Conservation (phyloP, 2,797 vertebrate species). For the Xenentodon cancila region DNA sequence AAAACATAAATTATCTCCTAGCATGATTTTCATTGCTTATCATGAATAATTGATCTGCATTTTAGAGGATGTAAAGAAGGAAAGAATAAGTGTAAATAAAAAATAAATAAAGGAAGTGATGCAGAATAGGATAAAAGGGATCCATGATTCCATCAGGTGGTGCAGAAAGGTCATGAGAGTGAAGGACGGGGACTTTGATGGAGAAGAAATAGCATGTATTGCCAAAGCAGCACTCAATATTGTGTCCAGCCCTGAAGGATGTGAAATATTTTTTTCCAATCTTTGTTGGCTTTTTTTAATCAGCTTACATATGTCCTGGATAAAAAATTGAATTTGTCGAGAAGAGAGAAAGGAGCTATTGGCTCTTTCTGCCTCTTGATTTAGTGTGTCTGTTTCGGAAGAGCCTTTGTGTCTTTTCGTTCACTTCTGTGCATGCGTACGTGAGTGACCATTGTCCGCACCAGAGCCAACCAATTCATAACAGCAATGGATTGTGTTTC, state of each 20-base stretch:
- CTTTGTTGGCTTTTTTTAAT: conserved; percentile 66
- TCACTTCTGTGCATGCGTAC: conserved; percentile 24
- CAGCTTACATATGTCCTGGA: conserved; percentile 71
- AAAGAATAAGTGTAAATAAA: conserved; percentile 7
- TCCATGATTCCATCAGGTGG: conserved; percentile 59
- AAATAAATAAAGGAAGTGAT: conserved; percentile 24
- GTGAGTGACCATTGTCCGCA: conserved; percentile 50
- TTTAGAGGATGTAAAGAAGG: conserved; percentile 28
- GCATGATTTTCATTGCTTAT: conserved; percentile 23
- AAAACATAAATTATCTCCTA: conserved; percentile 9
- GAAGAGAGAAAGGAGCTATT: conserved; percentile 67
- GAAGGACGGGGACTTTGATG: conserved; percentile 32
- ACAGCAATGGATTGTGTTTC: conserved; percentile 69
- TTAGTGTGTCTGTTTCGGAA: conserved; percentile 34
- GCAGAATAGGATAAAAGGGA: conserved; percentile 31
- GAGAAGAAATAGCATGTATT: conserved; percentile 36
- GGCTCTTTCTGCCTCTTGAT: conserved; percentile 56
- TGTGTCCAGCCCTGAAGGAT: conserved; percentile 73
- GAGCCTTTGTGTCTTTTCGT: conserved; percentile 32
- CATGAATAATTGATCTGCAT: conserved; percentile 35
- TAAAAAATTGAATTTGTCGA: conserved; percentile 73
- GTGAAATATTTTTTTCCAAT: conserved; percentile 75
- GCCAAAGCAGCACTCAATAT: conserved; percentile 66
- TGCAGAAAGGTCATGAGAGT: conserved; percentile 69
- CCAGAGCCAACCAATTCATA: conserved; percentile 67